Conservation (phyloP, 2,888 invertebrate genomes). For the Euclidia mi region DNA sequence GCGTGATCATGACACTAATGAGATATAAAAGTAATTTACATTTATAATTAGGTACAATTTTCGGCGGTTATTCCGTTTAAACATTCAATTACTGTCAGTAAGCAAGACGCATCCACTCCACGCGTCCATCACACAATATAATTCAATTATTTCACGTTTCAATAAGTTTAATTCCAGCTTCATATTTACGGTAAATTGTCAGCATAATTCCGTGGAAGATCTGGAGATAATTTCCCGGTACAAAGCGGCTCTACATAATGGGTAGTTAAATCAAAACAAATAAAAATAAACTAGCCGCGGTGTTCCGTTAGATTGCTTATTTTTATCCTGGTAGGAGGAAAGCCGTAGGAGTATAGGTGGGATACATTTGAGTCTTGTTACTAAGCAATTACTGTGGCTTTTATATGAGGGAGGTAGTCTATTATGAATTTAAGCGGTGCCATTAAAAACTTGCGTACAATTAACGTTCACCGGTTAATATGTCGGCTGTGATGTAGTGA, state of each 20-base stretch:
- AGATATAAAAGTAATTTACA: constrained; percentile 19
- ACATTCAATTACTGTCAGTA: constrained; percentile 16
- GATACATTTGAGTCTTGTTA: constrained; percentile 3
- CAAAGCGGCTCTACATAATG: no score
- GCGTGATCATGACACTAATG: constrained; percentile 9
- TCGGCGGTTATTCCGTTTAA: constrained; percentile 18
- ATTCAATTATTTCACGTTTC: constrained; percentile 1
- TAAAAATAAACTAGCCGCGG: constrained; percentile 9
- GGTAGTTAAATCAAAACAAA: constrained; percentile 9
- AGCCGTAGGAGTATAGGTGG: constrained; percentile 13
- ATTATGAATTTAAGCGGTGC: constrained; percentile 28
- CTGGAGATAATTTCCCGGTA: no score
- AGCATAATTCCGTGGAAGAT: no score
- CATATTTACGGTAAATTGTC: neutral
- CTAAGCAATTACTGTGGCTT: constrained; percentile 33
- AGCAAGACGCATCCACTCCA: neutral
- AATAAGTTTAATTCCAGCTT: neutral
- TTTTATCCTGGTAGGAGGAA: neutral
- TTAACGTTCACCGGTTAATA: constrained; percentile 16
- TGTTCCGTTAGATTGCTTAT: neutral
- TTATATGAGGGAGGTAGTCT: constrained; percentile 29
- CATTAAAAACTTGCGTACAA: constrained; percentile 30
- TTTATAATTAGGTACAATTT: constrained; percentile 16
- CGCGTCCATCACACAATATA: neutral
- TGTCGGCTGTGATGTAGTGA: constrained; percentile 19